Evolutionary conservation across 2,888 invertebrate genomes (phyloP).

Genomic region (Aporophyla lueneburgensis): DNA sequence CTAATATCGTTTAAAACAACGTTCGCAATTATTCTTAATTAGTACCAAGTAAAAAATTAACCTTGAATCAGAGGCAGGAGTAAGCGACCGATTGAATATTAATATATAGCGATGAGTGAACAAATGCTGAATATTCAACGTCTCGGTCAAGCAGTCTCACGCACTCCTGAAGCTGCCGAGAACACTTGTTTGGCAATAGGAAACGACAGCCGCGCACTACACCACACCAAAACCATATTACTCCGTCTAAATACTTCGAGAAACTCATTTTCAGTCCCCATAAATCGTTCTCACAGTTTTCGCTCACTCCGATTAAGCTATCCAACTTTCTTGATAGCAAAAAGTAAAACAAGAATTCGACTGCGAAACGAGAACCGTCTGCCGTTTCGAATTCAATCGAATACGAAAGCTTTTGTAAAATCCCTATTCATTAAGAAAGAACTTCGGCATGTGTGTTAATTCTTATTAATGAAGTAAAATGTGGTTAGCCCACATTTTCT

Average conservation of each 20-base stretch:
- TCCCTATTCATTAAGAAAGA: slow-evolving; percentile 41
- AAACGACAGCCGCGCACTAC: slow-evolving; percentile 45
- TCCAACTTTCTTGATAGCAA: slow-evolving; percentile 28
- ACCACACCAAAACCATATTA: slow-evolving; percentile 22
- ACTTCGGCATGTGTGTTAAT: slow-evolving; percentile 20
- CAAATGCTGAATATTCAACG: slow-evolving; percentile 86
- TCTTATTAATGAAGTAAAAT: slow-evolving; percentile 59
- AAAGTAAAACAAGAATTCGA: slow-evolving; percentile 42
- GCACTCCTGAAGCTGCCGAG: slow-evolving; percentile 68
- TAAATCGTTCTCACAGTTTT: slow-evolving; percentile 17
- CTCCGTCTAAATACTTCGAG: background rate
- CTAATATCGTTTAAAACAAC: slow-evolving; percentile 65
- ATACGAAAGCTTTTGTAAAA: slow-evolving; percentile 42
- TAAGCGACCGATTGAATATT: slow-evolving; percentile 86
- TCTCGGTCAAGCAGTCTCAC: slow-evolving; percentile 83
- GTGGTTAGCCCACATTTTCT: too few species aligned
- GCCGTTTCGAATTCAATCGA: slow-evolving; percentile 28
- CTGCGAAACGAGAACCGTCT: slow-evolving; percentile 26
- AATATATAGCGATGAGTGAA: slow-evolving; percentile 81
- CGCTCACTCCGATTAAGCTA: slow-evolving; percentile 21
- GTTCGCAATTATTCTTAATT: slow-evolving; percentile 78
- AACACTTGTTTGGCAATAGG: slow-evolving; percentile 62
- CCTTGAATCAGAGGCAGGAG: slow-evolving; percentile 84
- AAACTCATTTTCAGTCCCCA: slow-evolving; percentile 11
- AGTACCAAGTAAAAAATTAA: slow-evolving; percentile 80